Base-by-base conservation (phyloP, 1,140 invertebrate genomes). In the Ericerus pela region DNA sequence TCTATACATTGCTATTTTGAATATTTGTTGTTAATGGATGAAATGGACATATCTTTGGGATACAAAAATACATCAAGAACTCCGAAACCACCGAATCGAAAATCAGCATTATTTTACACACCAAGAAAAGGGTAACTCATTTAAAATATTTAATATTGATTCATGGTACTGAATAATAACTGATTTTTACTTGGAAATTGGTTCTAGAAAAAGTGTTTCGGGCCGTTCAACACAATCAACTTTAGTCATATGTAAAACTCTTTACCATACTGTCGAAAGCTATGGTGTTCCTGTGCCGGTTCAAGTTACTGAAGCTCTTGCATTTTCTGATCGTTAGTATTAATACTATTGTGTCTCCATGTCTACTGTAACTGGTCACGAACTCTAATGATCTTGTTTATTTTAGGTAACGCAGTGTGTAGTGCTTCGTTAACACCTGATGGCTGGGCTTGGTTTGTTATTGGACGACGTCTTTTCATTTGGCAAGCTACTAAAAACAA, bases 391-490 rank as follows among this genome's bases (percentile, higher is more conserved):
- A 26, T 51, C 18, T 55, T 22, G 14, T 66, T 62, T 60, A 56
- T 67, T 69, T 28, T 59, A 79, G 80, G 73, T 56, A 75, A 73
- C 61, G 74, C 72, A 30, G 68, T 47, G 4, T 47, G 41, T 22
- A 72, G 36, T 71, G 76, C 3, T 73, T 71, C 73, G 59, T 69
- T 84, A 26, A 74, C 77, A 51, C 62, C 69, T 53, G 72, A 76
- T 65, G 83, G 84, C 1, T 88, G 83, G 83, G 83, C 82, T 20
- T 89, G 89, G 89, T 73, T 93, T 31, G 90, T 96, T 1, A 82
- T 81, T 65, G 88, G 87, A 0, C 76, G 90, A 5, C 78, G 84
- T 56, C 68, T 95, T 1, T 75, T 95, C 20, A 79, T 92, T 18
- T 96, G 93, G 93, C 82, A 84, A 65, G 57, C 66, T 64, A 64